These are phyloP conservation scores for Anableps anableps DNA, from an alignment of 2,797 vertebrate species.

Conservation along the genomic window DNA sequence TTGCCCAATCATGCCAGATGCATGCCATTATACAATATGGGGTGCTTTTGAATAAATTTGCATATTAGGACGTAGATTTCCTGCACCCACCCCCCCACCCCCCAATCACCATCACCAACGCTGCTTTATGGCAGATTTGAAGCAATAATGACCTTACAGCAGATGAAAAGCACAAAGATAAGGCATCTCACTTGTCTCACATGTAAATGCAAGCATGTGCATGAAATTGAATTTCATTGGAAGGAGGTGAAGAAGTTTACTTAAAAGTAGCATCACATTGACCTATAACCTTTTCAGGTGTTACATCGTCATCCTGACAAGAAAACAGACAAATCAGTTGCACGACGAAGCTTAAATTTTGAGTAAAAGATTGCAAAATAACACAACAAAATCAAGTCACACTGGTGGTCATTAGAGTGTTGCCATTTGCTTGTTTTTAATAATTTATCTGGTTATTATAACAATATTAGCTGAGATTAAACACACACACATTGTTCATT, in stretches of 20 bases:
- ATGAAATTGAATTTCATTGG: slow-evolving; percentile 18
- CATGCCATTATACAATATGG: slow-evolving; percentile 75
- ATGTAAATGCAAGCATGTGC: slow-evolving; percentile 34
- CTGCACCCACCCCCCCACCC: slow-evolving; percentile 15
- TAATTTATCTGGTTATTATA: slow-evolving; percentile 89
- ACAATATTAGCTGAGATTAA: slow-evolving; percentile 89
- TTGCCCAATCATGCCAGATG: slow-evolving; percentile 76
- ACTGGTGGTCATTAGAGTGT: slow-evolving; percentile 77
- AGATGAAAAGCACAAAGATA: slow-evolving; percentile 61
- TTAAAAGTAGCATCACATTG: slow-evolving; percentile 25
- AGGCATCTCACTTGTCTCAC: slow-evolving; percentile 47
- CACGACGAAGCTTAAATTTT: slow-evolving; percentile 14
- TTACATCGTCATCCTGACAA: neutral
- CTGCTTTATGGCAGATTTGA: slow-evolving; percentile 46
- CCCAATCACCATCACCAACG: slow-evolving; percentile 8
- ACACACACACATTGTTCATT: slow-evolving; percentile 85
- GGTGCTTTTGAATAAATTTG: slow-evolving; percentile 73
- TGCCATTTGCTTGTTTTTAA: slow-evolving; percentile 86
- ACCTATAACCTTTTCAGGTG: slow-evolving; percentile 38
- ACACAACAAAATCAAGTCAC: slow-evolving; percentile 55
- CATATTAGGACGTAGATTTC: slow-evolving; percentile 73
- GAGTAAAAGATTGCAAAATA: slow-evolving; percentile 42
- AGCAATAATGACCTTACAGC: slow-evolving; percentile 66
- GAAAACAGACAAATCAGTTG: slow-evolving; percentile 2
- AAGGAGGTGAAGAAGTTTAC: slow-evolving; percentile 36